Base-by-base conservation (phyloP, 2,113 vertebrate species). In the Uria aalge region DNA sequence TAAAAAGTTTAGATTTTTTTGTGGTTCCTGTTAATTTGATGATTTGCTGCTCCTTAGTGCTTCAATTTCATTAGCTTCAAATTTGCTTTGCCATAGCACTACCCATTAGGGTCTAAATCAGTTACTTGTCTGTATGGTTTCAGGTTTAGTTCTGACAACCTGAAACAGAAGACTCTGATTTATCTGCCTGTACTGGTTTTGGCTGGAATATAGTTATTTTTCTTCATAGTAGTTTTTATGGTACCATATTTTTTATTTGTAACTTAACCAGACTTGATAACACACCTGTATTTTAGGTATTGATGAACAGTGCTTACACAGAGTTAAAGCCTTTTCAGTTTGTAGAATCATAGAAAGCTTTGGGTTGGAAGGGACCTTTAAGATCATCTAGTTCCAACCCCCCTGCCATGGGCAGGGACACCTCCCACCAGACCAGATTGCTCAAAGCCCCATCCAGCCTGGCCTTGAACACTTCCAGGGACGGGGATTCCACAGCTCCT, bases 1-100 rank as follows among this genome's bases (percentile, higher is more conserved):
- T 41, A 41, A 67, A 80, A 80, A 4, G 12, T 36, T 95, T 64
- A 40, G 2, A 8, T 29, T 67, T 67, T 75, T 75, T 59, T 41
- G 9, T 45, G 56, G 10, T 43, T 82, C 11, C n/a, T 90, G 38
- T 62, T 79, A 34, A 76, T 80, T 69, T 91, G 76, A 92, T 38
- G 8, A 56, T 95, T 95, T 92, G 29, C 24, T 90, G 15, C 9
- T 85, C 32, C 38, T 81, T 57, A 53, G 13, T 55, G 14, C 11
- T 91, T 69, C 30, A 64, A 15, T 91, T 85, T 22, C 41, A 73
- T 67, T 57, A 79, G 21, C 29, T 94, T 85, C 80, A 76, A 80
- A 52, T 90, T 88, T 79, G 9, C 23, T 91, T 85, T 79, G 60
- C 47, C 85, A 48, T 50, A 69, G 26, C 16, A 56, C 23, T 57